A percentile compares a stretch with the other conserved stretches of the same genome.
Evolutionary conservation across 2,113 vertebrate species (phyloP).

Genomic region (Thamnaconus septentrionalis): DNA sequence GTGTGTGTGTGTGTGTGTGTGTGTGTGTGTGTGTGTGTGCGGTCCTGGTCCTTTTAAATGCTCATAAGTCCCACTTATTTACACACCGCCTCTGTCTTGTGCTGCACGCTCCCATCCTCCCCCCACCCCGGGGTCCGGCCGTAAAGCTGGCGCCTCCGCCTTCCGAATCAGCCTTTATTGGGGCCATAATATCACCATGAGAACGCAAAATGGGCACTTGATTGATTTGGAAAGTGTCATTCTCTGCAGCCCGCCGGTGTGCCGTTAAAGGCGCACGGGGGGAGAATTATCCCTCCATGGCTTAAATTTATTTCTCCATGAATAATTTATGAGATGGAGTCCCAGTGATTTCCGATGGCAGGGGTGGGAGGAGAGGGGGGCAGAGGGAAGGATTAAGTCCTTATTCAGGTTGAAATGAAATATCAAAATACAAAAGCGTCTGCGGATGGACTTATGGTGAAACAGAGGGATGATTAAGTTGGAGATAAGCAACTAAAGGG

Average conservation of each 20-base stretch:
- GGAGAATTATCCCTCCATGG: constrained; percentile 26
- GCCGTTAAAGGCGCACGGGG: constrained; percentile 13
- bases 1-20: constrained; percentile 10
- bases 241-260: constrained; percentile 22
- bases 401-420: constrained; percentile 8
- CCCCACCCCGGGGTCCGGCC: constrained; percentile 19
- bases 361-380: neutral
- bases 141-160: constrained; percentile 1
- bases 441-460: too few species aligned
- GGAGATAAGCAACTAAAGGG: too few species aligned
- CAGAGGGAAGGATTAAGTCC: constrained; percentile 15
- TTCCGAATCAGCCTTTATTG: constrained; percentile 29
- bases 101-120: constrained; percentile 30
- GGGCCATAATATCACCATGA: constrained; percentile 2
- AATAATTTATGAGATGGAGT: constrained; percentile 83
- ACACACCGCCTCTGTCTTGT: constrained; percentile 27
- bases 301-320: constrained; percentile 53
- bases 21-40: neutral
- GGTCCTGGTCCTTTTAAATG: constrained; percentile 37
- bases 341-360: constrained; percentile 43
- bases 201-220: constrained; percentile 22
- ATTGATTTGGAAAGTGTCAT: constrained; percentile 44
- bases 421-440: neutral
- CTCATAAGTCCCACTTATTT: constrained; percentile 43
- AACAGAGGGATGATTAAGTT: too few species aligned